Evolutionary conservation across 2,797 vertebrate species (phyloP), one percentile per base, ranked within the genome.

Genomic region (Paramormyrops hopkinsi): DNA sequence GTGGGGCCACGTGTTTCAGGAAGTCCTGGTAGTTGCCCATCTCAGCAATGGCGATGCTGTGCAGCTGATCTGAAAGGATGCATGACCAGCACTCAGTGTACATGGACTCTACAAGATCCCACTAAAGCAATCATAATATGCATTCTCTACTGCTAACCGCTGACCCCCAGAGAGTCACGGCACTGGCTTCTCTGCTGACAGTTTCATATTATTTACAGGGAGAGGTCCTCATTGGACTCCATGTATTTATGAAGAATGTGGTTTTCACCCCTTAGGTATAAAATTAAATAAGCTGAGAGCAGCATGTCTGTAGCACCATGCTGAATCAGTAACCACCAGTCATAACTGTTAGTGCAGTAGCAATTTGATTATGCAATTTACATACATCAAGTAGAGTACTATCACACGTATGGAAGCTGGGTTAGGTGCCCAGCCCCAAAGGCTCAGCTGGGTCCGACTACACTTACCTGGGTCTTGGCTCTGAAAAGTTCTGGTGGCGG

Each of bases 21-120:
- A 95, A 96, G 65, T 97, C 96, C 91, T 97, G 96, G 89, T 97
- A 97, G 92, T 97, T 97, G 41, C 96, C 96, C 96, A 97, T 97
- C 93, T 97, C 96, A 91, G 96, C 94, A 92, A 97, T 96, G 90
- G 96, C 95, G 85, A 97, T 93, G 3, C 96, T 97, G 91, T 97
- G 96, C 89, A 96, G 92, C 94, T 96, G 96, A 93, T 97, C 96
- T 97, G 86, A 89, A 65, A 22, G 50, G 65, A 89, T 19, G 19
- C 22, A 73, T 46, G 29, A 84, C n/a, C n/a, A 84, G 11, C 0
- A n/a, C 56, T 83, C 69, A 83, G 88, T 37, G 19, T 59, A 14
- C 48, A 79, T 22, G 29, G 25, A 48, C 62, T 22, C 19, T 2
- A 83, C 44, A 83, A 22, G 19, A 22, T 14, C 73, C 37, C 73